phyloP scores from a whole-genome alignment of 2,888 invertebrate species.

The Agonopterix heracliana region DNA sequence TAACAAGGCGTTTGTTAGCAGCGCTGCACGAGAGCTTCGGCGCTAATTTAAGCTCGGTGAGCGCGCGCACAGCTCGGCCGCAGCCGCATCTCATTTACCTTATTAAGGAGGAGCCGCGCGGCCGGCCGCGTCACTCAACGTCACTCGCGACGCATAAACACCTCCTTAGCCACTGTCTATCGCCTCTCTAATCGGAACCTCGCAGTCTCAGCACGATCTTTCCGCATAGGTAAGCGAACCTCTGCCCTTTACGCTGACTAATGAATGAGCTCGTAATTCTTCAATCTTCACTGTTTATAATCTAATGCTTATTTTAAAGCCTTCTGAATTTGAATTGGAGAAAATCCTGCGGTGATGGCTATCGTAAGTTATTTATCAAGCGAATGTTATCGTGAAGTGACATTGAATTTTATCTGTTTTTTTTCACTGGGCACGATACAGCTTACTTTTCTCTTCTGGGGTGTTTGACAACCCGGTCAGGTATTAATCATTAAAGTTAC shows the following conservation, averaged over 20 bases:
- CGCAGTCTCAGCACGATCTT: constrained; percentile 18
- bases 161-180: constrained; percentile 47
- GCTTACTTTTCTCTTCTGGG: no score
- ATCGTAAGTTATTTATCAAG: no score
- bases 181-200: constrained; percentile 35
- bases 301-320: not conserved
- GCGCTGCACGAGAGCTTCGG: constrained; percentile 25
- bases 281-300: constrained; percentile 7
- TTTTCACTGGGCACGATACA: no score
- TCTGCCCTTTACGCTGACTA: constrained; percentile 19
- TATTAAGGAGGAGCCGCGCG: constrained; percentile 50
- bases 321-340: no score
- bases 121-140: constrained; percentile 63
- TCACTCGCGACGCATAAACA: constrained; percentile 54
- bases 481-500: no score
- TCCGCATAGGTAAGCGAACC: constrained; percentile 13
- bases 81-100: constrained; percentile 62
- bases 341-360: no score
- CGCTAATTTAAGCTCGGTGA: constrained; percentile 46
- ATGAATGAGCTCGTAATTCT: constrained; percentile 16
- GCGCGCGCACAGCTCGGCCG: constrained; percentile 14
- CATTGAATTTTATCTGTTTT: no score
- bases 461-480: no score
- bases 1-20: constrained; percentile 57
- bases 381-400: no score